These are phyloP conservation scores for Rambutsinella grinnellia DNA, from an alignment of 2,888 invertebrate species.

Conservation along the genomic window DNA sequence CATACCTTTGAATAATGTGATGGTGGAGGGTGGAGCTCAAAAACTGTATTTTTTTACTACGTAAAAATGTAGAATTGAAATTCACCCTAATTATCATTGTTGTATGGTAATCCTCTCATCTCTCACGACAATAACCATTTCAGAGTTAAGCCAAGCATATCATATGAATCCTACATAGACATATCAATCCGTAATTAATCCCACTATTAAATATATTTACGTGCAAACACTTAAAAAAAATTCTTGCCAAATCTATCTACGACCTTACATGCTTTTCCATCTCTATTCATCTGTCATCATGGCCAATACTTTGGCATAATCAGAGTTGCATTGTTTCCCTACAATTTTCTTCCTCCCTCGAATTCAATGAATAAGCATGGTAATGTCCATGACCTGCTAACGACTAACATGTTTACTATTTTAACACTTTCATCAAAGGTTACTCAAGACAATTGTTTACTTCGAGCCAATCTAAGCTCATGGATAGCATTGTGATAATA, in stretches of 20 bases:
- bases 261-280: conserved; percentile 32
- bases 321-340: background rate
- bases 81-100: too few species aligned
- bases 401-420: background rate
- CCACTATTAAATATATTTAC: background rate
- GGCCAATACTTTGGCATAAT: too few species aligned
- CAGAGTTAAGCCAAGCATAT: too few species aligned
- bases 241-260: background rate
- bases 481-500: too few species aligned
- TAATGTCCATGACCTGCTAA: background rate
- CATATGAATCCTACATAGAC: too few species aligned
- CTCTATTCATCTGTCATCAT: conserved; percentile 27
- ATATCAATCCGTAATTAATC: conserved; percentile 1
- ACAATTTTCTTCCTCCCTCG: background rate
- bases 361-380: background rate
- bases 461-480: background rate
- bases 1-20: too few species aligned
- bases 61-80: too few species aligned
- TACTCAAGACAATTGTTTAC: conserved; percentile 11
- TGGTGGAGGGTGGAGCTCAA: too few species aligned
- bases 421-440: conserved; percentile 19
- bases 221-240: too few species aligned
- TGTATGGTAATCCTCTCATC: too few species aligned
- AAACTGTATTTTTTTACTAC: too few species aligned
- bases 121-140: too few species aligned